These are phyloP conservation scores for Sarcophaga peregrina DNA, from an alignment of 1,140 invertebrate species.

Conservation along the genomic window DNA sequence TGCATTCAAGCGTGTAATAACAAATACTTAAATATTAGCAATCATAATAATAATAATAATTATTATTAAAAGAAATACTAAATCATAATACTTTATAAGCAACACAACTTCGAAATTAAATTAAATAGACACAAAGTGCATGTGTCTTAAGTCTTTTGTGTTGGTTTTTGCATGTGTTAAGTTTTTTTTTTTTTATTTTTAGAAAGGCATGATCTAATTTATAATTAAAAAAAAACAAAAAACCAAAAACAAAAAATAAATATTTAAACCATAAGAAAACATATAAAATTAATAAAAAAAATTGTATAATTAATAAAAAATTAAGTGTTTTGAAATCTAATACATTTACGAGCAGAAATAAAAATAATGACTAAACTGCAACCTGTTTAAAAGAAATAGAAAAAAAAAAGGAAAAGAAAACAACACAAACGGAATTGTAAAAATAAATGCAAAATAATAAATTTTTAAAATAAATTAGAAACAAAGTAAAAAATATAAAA, in stretches of 20 bases:
- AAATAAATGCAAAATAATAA: no score
- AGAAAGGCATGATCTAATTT: conserved; percentile 5
- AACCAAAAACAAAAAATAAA: neutral
- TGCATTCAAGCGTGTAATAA: conserved; percentile 18
- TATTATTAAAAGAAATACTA: no score
- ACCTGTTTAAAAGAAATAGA: no score
- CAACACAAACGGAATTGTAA: no score
- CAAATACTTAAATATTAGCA: neutral
- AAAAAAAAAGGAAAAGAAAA: no score
- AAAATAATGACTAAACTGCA: neutral
- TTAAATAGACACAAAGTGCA: neutral
- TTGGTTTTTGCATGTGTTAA: neutral
- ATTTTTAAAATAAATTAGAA: no score
- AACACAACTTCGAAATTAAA: no score
- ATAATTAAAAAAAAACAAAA: conserved; percentile 1
- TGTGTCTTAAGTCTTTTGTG: conserved; percentile 36
- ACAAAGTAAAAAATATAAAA: no score
- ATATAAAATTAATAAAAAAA: neutral
- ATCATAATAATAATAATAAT: neutral
- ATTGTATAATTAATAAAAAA: no score
- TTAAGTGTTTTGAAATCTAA: neutral
- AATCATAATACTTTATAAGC: no score
- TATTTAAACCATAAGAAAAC: neutral
- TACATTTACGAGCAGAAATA: neutral
- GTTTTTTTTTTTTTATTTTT: neutral